These are phyloP conservation scores for Phrixothrix hirtus DNA, from an alignment of 2,888 invertebrate species.

Conservation along the genomic window DNA sequence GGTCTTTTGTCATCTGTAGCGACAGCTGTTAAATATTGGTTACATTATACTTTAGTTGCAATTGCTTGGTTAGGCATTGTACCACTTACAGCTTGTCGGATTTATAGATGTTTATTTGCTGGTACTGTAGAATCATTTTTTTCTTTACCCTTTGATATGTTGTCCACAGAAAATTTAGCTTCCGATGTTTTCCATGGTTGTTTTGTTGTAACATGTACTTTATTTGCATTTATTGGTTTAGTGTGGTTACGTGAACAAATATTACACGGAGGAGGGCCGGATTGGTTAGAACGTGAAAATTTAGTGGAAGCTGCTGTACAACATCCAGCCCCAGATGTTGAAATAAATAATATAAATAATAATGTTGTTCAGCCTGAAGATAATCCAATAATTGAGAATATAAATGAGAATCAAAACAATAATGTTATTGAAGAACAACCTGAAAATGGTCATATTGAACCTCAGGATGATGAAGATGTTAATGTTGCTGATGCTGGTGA, in stretches of 20 bases:
- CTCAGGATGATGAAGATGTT: slow-evolving; percentile 57
- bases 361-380: slow-evolving; percentile 19
- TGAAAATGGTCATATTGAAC: slow-evolving; percentile 24
- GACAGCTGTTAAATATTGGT: slow-evolving; percentile 93
- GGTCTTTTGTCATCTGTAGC: slow-evolving; percentile 88
- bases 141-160: slow-evolving; percentile 86
- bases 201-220: slow-evolving; percentile 94
- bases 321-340: slow-evolving; percentile 38
- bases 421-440: slow-evolving; percentile 51
- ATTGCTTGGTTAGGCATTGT: slow-evolving; percentile 97
- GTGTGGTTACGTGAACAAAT: slow-evolving; percentile 99
- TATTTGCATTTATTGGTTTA: slow-evolving; percentile 94
- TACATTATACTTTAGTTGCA: slow-evolving; percentile 95
- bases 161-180: slow-evolving; percentile 90
- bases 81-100: slow-evolving; percentile 93
- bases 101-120: slow-evolving; percentile 90
- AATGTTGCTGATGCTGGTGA: slow-evolving; percentile 72
- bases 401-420: slow-evolving; percentile 15
- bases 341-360: slow-evolving; percentile 39
- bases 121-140: slow-evolving; percentile 85
- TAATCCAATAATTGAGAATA: slow-evolving; percentile 20
- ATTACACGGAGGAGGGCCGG: slow-evolving; percentile 94
- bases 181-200: slow-evolving; percentile 95
- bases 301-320: slow-evolving; percentile 56
- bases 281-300: slow-evolving; percentile 86